Base-by-base conservation (phyloP, 2,888 invertebrate genomes). In the Acanthosepion lycidas region DNA sequence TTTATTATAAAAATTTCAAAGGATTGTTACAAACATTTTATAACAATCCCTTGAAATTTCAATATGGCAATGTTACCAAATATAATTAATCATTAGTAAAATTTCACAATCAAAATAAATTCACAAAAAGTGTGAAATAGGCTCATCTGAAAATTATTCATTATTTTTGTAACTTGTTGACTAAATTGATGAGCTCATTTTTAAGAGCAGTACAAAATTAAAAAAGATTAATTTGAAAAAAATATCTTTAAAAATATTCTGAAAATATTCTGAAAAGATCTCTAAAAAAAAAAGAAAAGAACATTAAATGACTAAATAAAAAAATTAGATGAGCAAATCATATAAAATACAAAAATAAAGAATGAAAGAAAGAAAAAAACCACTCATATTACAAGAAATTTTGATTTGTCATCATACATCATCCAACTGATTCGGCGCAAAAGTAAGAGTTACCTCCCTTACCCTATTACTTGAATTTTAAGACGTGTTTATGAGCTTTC, bases 311-410 rank as follows among this genome's bases (percentile, higher is more conserved):
- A 78, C 78, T 78, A 78, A 78, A n/a, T 78, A n/a, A 12, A 78
- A 78, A n/a, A 20, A n/a, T 78, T n/a, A 78, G n/a, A 15, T 78
- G 78, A 78, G 78, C 9, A n/a, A n/a, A 28, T 28, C 26, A 78
- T 78, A 53, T 78, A 78, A 78, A 78, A 33, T 23, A 23, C 18
- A 23, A 59, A 59, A 23, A 59, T 20, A 78, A 78, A 78, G 20
- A n/a, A 78, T 1, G n/a, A 78, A n/a, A n/a, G 5, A 5, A n/a
- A 78, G 4, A 15, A 15, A 9, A 15, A 78, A 33, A 8, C n/a
- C 12, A n/a, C n/a, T 78, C 78, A 78, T 78, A 78, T 78, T 78
- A n/a, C 78, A n/a, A n/a, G 78, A n/a, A 78, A n/a, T 78, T 78
- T n/a, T 78, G n/a, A 78, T 78, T n/a, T n/a, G n/a, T 78, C n/a